Percentiles rank a stretch among this genome's conserved stretches.
phyloP scores from a whole-genome alignment of 2,888 invertebrate species.

The Cryptocheilus praepositus region DNA sequence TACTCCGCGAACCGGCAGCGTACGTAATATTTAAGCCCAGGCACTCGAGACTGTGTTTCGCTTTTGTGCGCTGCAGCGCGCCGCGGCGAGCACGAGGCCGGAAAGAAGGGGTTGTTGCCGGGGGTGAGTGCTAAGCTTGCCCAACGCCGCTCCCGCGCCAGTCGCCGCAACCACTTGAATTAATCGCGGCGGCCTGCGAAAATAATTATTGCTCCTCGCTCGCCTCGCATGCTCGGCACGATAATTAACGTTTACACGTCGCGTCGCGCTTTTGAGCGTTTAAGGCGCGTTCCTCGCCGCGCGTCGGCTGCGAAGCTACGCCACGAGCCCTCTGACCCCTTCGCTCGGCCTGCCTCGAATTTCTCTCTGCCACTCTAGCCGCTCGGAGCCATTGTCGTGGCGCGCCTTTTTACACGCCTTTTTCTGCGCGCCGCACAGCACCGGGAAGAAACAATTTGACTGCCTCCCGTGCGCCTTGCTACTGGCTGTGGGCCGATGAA shows the following conservation, averaged over 20 bases:
- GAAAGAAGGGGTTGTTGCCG: too few species aligned
- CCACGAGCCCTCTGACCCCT: background rate
- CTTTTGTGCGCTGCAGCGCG: conserved; percentile 42
- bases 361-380: background rate
- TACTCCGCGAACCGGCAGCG: conserved; percentile 1
- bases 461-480: too few species aligned
- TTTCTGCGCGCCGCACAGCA: background rate
- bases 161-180: conserved; percentile 57
- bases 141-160: conserved; percentile 5
- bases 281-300: conserved; percentile 33
- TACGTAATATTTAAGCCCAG: conserved; percentile 54
- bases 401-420: background rate
- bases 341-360: background rate
- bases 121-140: conserved; percentile 4
- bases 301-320: background rate
- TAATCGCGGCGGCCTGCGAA: conserved; percentile 61
- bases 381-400: background rate
- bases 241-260: conserved; percentile 58
- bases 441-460: background rate
- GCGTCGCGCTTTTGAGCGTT: conserved; percentile 43
- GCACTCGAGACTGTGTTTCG: conserved; percentile 49
- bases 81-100: too few species aligned
- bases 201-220: conserved; percentile 62
- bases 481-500: too few species aligned
- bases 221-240: conserved; percentile 47